A percentile compares a stretch with the other conserved stretches of the same genome.
Conservation (phyloP, 2,888 invertebrate species). For the Exephanes ischioxanthus region DNA sequence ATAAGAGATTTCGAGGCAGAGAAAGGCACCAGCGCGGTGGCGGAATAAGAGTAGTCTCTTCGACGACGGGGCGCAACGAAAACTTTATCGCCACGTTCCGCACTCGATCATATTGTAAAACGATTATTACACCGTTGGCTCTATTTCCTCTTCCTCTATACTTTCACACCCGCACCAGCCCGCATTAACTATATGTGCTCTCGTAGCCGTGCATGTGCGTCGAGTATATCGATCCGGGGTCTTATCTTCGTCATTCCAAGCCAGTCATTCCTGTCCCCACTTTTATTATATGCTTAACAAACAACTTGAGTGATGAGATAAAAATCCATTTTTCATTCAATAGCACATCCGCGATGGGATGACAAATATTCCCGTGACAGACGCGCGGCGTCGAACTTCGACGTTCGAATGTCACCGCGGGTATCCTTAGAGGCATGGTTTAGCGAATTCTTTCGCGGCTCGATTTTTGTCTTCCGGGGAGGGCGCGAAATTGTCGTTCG, state of each 20-base stretch:
- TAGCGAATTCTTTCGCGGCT: not conserved
- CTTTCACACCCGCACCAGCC: conserved; percentile 1
- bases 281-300: conserved; percentile 49
- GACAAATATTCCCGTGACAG: conserved; percentile 12
- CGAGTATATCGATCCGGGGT: conserved; percentile 35
- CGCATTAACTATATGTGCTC: conserved; percentile 46
- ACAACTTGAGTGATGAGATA: conserved; percentile 46
- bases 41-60: conserved; percentile 40
- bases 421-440: not conserved
- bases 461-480: conserved; percentile 13
- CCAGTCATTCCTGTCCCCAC: not conserved
- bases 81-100: conserved; percentile 79
- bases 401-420: not conserved
- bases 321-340: conserved; percentile 35
- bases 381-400: not conserved
- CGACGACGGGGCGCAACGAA: conserved; percentile 62
- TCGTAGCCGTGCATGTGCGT: conserved; percentile 42
- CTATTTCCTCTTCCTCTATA: conserved; percentile 74
- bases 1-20: conserved; percentile 74
- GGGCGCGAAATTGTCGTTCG: conserved; percentile 42
- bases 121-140: conserved; percentile 74
- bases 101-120: conserved; percentile 75
- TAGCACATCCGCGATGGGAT: conserved; percentile 40
- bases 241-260: conserved; percentile 15
- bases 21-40: conserved; percentile 48